These are phyloP conservation scores for Petroica traversi DNA, from an alignment of 2,113 vertebrate species.

Conservation along the genomic window DNA sequence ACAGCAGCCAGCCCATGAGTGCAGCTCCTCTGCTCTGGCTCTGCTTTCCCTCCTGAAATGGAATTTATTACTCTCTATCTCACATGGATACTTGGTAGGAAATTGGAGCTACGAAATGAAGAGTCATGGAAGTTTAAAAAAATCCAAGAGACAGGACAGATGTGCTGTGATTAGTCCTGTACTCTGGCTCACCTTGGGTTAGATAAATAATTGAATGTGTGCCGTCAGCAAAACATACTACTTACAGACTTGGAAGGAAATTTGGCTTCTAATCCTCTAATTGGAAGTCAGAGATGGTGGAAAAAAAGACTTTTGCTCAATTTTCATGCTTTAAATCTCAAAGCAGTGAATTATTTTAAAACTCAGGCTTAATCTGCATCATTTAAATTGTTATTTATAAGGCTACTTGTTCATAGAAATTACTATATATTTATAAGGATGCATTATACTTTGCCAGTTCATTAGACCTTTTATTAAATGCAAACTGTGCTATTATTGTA, in stretches of 20 bases:
- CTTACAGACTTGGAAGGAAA: constrained; percentile 48
- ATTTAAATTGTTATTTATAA: background rate
- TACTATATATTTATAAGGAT: background rate
- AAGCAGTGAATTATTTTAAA: background rate
- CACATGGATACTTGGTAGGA: constrained; percentile 34
- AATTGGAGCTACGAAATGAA: constrained; percentile 66
- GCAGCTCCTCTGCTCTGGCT: constrained; percentile 29
- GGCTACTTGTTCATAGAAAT: background rate
- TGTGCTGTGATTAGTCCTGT: constrained; percentile 39
- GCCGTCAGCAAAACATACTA: constrained; percentile 35
- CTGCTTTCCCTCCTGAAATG: constrained; percentile 39
- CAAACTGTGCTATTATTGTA: background rate
- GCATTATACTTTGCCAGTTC: background rate
- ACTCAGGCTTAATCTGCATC: background rate
- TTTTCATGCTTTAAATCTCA: background rate
- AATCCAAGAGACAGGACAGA: constrained; percentile 48
- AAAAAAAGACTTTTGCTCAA: background rate
- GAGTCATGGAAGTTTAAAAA: constrained; percentile 62
- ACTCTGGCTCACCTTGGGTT: constrained; percentile 78
- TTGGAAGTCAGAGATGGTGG: constrained; percentile 59
- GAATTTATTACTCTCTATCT: constrained; percentile 71
- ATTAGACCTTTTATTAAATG: background rate
- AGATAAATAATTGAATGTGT: constrained; percentile 71
- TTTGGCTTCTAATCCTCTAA: constrained; percentile 50
- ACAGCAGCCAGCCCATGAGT: background rate